A percentile compares a stretch with the other conserved stretches of the same genome.
Evolutionary conservation across 2,113 vertebrate genomes (phyloP).

Genomic region (Choloepus hoffmanni): DNA sequence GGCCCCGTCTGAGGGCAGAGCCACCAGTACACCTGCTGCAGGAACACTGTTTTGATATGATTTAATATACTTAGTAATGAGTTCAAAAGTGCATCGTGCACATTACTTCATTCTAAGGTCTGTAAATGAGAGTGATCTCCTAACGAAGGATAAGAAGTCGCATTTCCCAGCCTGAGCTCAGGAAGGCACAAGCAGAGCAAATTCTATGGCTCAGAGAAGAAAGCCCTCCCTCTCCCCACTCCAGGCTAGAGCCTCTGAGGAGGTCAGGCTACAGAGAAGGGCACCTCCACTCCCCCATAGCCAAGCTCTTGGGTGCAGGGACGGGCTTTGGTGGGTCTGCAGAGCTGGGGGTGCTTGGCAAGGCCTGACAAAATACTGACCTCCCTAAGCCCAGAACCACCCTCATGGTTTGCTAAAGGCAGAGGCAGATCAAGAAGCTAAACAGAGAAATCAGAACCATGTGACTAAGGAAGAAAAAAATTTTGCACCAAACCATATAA

Average conservation of each 20-base stretch:
- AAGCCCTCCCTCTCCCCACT: neutral
- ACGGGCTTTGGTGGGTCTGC: neutral
- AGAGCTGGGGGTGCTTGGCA: neutral
- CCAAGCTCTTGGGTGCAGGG: neutral
- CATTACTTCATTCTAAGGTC: constrained; percentile 79
- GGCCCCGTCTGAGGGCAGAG: constrained; percentile 64
- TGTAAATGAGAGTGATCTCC: constrained; percentile 78
- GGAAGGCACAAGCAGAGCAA: constrained; percentile 30
- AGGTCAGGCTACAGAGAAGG: neutral
- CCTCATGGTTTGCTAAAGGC: neutral
- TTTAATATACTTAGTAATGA: constrained; percentile 79
- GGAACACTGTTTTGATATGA: constrained; percentile 56
- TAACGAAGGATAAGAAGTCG: constrained; percentile 76
- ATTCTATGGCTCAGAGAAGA: constrained; percentile 2
- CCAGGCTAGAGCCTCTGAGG: neutral
- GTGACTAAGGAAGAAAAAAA: neutral
- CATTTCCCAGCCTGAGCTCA: constrained; percentile 72
- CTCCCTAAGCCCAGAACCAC: neutral
- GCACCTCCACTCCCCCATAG: neutral
- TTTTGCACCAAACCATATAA: neutral
- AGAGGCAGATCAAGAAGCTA: neutral
- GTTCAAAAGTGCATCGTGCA: constrained; percentile 81
- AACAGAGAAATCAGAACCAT: constrained; percentile 46
- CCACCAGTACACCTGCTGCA: constrained; percentile 75
- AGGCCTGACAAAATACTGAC: neutral